Evolutionary conservation across 2,797 vertebrate genomes (phyloP), one percentile per base, ranked within the genome.

Genomic region (Notolabrus celidotus): DNA sequence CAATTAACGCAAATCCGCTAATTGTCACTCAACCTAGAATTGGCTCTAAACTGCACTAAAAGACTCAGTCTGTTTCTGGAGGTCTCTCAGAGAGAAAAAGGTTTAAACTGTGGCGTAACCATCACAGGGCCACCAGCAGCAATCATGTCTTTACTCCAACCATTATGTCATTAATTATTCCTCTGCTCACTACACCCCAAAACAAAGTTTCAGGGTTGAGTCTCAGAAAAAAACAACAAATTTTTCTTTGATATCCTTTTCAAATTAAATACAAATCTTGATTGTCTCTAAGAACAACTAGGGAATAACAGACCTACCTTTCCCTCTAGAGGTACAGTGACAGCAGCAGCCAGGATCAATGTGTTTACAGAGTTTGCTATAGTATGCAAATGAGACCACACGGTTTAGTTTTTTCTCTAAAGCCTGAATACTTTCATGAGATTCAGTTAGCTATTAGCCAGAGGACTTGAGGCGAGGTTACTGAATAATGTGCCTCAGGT

Each of bases 171-270:
- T n/a, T n/a, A n/a, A n/a, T n/a, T n/a, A n/a, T n/a, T n/a, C n/a
- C n/a, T n/a, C n/a, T n/a, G n/a, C n/a, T n/a, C n/a, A n/a, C n/a
- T n/a, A n/a, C n/a, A n/a, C 8, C 7, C 29, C 29, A 4, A 31
- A 31, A 7, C 29, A 6, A 31, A 27, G 6, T 6, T 27, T 27
- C 27, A 27, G 27, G 3, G 27, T 27, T 27, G 29, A 31, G 31
- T 6, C 31, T 42, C 2, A 45, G 12, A 5, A 38, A 45, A 9
- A 39, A 62, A 80, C 80, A 79, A 87, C 75, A 22, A 71, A 53
- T 70, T 51, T 75, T 76, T 12, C 6, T 11, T 56, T 63, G 76
- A 83, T 51, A 71, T 68, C 80, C 79, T 84, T 79, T 81, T 81
- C 70, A 84, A 71, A 72, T 80, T 64, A 46, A 79, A 75, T 74